phyloP scores from a whole-genome alignment of 1,140 invertebrate genomes.

The Stegodyphus dumicola region DNA sequence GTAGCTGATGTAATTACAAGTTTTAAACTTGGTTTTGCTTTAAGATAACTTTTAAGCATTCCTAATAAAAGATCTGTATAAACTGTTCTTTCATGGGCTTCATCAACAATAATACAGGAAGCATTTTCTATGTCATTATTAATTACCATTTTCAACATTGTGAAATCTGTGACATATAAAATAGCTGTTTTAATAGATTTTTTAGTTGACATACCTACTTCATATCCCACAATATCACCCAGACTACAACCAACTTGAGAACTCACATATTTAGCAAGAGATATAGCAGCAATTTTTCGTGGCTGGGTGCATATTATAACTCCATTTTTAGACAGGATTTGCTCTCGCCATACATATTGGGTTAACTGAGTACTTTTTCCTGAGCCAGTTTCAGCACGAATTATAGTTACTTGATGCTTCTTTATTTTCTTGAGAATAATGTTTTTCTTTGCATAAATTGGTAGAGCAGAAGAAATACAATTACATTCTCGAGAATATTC shows the following conservation, averaged over 20 bases:
- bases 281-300: constrained; percentile 92
- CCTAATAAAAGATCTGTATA: constrained; percentile 93
- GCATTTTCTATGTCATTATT: constrained; percentile 81
- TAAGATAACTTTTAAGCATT: constrained; percentile 82
- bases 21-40: constrained; percentile 87
- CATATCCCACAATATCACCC: constrained; percentile 91
- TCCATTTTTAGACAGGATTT: constrained; percentile 76
- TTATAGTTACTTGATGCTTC: constrained; percentile 74
- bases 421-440: constrained; percentile 79
- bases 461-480: constrained; percentile 80
- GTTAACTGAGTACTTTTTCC: constrained; percentile 98
- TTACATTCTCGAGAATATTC: constrained; percentile 48
- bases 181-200: constrained; percentile 89
- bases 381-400: constrained; percentile 89
- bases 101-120: constrained; percentile 89
- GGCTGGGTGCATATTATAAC: constrained; percentile 95
- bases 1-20: constrained; percentile 97
- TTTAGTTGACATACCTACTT: constrained; percentile 96
- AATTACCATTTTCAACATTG: constrained; percentile 87
- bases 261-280: constrained; percentile 90
- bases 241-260: constrained; percentile 86
- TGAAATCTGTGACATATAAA: constrained; percentile 95
- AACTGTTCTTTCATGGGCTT: constrained; percentile 95
- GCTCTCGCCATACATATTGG: constrained; percentile 82
- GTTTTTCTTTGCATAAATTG: constrained; percentile 83